Conservation (phyloP, 2,888 invertebrate species). For the Acrobasis repandana region DNA sequence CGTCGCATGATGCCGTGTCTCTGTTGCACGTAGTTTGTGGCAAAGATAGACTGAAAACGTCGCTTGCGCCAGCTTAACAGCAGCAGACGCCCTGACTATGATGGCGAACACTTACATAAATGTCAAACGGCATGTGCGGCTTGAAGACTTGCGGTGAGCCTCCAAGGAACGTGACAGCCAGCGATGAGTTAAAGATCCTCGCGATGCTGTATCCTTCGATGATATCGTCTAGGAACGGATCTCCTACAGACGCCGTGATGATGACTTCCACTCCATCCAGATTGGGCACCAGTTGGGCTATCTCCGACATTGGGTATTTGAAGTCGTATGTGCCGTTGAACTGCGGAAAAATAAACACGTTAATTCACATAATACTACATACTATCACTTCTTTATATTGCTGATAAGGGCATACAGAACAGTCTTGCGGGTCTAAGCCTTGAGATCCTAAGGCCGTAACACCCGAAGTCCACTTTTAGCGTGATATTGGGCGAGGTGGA, state of each 20-base stretch:
- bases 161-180: constrained; percentile 92
- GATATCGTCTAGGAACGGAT: constrained; percentile 91
- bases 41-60: no score
- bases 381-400: no score
- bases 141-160: constrained; percentile 97
- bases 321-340: constrained; percentile 95
- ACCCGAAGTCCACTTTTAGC: no score
- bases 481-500: no score
- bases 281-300: constrained; percentile 85
- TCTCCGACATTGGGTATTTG: constrained; percentile 91
- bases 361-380: no score
- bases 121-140: constrained; percentile 95
- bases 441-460: no score
- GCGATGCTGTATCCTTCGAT: constrained; percentile 94
- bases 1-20: no score
- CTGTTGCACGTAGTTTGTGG: no score
- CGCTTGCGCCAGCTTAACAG: no score
- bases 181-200: constrained; percentile 92
- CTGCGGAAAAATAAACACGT: constrained; percentile 61
- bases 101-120: constrained; percentile 85
- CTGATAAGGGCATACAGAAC: no score
- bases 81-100: no score
- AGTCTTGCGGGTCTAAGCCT: no score
- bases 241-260: constrained; percentile 93
- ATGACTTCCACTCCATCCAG: constrained; percentile 91